Base-by-base conservation (phyloP, 1,140 invertebrate genomes). In the Amphibalanus amphitrite region DNA sequence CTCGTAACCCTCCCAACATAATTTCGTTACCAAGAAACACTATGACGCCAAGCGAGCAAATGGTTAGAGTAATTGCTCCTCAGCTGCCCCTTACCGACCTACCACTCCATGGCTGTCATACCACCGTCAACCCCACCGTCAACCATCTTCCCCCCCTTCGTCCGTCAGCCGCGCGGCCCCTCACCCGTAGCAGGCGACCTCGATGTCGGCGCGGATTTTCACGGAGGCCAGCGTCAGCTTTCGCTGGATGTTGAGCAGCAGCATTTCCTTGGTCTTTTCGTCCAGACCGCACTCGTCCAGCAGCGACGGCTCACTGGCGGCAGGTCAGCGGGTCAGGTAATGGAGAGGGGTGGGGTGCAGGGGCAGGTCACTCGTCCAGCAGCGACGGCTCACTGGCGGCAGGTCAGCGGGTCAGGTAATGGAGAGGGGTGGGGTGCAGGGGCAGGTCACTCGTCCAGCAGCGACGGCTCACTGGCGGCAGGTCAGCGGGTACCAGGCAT, bases 221-320 rank as follows among this genome's bases (percentile, higher is more conserved):
- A 99, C 93, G 28, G 95, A 93, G 82, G 98, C 96, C 28, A 95
- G 97, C 47, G 96, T 98, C 23, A 99, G 82, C 81, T 98, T 95
- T 69, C 95, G 85, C 79, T 92, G 93, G 74, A 99, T 99, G 79
- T 99, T 97, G 74, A 89, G 90, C 69, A 99, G 79, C 23, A 99
- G 85, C 25, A 96, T 90, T 78, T 93, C 89, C 81, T 96, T 96
- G 23, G 94, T 96, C 69, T 90, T 83, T 17, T 94, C 90, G 80
- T 97, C 93, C 65, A 99, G 84, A 73, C 92, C 90, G 84, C 95
- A 99, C 82, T 99, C 97, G 76, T 95, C 92, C 73, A 99, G 85
- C 69, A 98, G 90, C 73, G 90, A 88, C 10, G n/a, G n/a, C n/a
- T n/a, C n/a, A n/a, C n/a, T n/a, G n/a, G n/a, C n/a, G n/a, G n/a